phyloP scores from a whole-genome alignment of 2,113 vertebrate genomes.

The Indri indri region DNA sequence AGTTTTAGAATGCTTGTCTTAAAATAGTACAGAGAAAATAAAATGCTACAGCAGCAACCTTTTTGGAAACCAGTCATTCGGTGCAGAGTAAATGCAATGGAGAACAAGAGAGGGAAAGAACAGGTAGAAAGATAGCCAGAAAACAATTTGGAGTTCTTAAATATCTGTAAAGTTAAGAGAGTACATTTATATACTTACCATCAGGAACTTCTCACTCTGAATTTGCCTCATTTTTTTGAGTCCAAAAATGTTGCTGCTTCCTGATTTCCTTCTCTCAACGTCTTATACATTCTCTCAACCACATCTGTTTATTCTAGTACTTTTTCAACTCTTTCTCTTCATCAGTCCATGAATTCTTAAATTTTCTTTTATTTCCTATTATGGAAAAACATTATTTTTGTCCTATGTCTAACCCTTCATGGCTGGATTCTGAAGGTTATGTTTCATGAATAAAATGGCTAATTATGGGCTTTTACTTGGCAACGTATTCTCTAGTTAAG shows the following conservation, averaged over 20 bases:
- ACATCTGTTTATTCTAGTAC: not conserved
- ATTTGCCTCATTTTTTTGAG: not conserved
- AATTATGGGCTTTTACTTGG: not conserved
- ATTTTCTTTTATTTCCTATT: not conserved
- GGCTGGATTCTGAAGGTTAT: not conserved
- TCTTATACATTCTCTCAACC: not conserved
- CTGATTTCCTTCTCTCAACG: not conserved
- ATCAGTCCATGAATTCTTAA: not conserved
- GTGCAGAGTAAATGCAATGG: not conserved
- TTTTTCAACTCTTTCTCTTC: not conserved
- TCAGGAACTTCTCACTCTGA: not conserved
- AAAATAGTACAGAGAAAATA: not conserved
- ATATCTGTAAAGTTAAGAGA: not conserved
- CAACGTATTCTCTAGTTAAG: not conserved
- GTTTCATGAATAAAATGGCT: not conserved
- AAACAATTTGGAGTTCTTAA: not conserved
- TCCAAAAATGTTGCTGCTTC: not conserved
- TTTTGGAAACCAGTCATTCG: not conserved
- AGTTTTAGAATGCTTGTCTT: not conserved
- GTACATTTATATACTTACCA: not conserved
- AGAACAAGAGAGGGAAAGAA: not conserved
- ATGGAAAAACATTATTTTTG: not conserved
- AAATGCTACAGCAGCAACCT: not conserved
- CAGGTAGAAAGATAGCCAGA: not conserved
- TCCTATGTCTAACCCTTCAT: not conserved